Base-by-base conservation (phyloP, 2,113 vertebrate genomes). In the Chroicocephalus ridibundus region DNA sequence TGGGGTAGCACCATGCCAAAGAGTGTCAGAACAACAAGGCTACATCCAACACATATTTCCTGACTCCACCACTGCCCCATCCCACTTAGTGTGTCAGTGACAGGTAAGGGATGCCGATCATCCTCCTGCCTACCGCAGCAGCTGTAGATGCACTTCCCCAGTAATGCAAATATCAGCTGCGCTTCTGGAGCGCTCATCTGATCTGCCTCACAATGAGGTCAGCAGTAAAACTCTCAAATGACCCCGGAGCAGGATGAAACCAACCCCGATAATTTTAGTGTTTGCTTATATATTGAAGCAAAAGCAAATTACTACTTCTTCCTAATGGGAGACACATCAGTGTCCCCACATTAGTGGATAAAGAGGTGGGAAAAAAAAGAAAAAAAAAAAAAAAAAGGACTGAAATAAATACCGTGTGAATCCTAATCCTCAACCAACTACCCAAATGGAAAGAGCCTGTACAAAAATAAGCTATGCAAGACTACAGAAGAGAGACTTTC, bases 31-130 rank as follows among this genome's bases (percentile, higher is more conserved):
- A 46, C 14, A 64, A 54, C 0, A 1, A 49, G 6, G 10, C 18
- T 38, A 51, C 40, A 70, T 9, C 26, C 31, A 51, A 34, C 21
- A 12, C 0, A 0, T 32, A 15, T 47, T 42, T 84, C 74, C 71
- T 34, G 15, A 52, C 49, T 54, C 49, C 2, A 21, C 10, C 24
- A 10, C 17, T 36, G 57, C 32, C 32, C 42, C 26, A 57, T 15
- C 7, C 24, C 68, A 81, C 3, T 21, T 44, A 20, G 27, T 19
- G 32, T 12, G 15, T 47, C 66, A 64, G 21, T 5, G 6, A 60
- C 10, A 42, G 47, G 42, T 64, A 55, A 71, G 10, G n/a, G 38
- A 47, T 8, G 5, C 22, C 16, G 8, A 12, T 38, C n/a, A 68
- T 10, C 21, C 52, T 70, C 52, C 29, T 69, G 71, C 47, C 36